Conservation (phyloP, 1,140 invertebrate species). For the Cydia pomonella region DNA sequence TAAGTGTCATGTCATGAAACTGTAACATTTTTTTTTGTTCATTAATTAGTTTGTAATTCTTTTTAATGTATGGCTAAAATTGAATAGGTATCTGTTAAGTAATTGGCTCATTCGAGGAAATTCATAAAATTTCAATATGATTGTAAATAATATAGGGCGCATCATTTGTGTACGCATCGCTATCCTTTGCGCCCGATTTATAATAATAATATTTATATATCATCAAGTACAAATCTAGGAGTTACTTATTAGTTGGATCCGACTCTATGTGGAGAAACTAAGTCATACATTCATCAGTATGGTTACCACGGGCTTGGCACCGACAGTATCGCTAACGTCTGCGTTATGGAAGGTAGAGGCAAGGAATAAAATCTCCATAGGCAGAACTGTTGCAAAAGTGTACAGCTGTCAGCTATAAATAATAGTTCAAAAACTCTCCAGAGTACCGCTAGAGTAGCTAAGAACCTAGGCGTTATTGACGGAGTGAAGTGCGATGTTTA, state of each 20-base stretch:
- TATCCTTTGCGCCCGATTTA: constrained; percentile 44
- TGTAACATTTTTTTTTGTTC: constrained; percentile 62
- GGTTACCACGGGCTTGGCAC: too few relatives aligned
- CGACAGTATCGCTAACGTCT: too few relatives aligned
- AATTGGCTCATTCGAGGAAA: constrained; percentile 41
- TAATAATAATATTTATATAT: constrained; percentile 55
- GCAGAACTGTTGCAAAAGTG: too few relatives aligned
- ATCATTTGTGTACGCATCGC: constrained; percentile 54
- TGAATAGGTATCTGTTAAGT: constrained; percentile 44
- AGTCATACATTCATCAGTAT: constrained; percentile 47
- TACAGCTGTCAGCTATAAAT: too few relatives aligned
- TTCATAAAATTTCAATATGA: constrained; percentile 44
- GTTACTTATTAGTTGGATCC: constrained; percentile 54
- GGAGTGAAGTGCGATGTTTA: too few relatives aligned
- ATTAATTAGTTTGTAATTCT: constrained; percentile 74
- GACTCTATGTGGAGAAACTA: constrained; percentile 46
- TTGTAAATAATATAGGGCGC: constrained; percentile 50
- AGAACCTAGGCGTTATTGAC: too few relatives aligned
- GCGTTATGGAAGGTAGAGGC: too few relatives aligned
- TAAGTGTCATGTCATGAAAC: constrained; percentile 73
- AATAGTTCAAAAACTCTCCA: too few relatives aligned
- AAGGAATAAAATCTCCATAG: too few relatives aligned
- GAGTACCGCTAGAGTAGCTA: too few relatives aligned
- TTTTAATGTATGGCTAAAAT: constrained; percentile 58
- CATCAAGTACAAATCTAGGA: constrained; percentile 72